These are phyloP conservation scores for Lingula anatina DNA, from an alignment of 2,888 invertebrate species.

Conservation along the genomic window DNA sequence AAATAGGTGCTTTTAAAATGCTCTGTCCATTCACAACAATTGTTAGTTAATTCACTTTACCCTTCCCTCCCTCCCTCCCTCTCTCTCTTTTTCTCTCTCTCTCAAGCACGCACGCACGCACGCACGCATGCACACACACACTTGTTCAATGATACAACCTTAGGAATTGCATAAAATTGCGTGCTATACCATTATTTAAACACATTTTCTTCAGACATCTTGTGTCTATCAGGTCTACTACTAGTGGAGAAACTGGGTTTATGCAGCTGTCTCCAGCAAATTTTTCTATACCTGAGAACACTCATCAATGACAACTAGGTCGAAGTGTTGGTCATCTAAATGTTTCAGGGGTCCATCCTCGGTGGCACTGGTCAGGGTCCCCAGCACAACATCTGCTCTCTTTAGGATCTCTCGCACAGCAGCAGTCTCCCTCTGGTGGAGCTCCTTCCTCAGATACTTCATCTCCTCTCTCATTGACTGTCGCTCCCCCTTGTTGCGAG, in stretches of 20 bases:
- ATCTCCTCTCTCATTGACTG: constrained; percentile 47
- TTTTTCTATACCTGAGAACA: constrained; percentile 54
- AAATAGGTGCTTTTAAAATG: no score
- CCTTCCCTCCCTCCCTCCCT: no score
- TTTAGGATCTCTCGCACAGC: constrained; percentile 49
- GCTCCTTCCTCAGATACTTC: constrained; percentile 53
- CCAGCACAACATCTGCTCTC: constrained; percentile 51
- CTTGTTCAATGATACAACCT: background rate
- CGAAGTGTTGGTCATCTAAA: constrained; percentile 54
- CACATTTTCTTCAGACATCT: no score
- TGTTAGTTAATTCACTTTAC: no score
- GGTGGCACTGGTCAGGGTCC: constrained; percentile 54
- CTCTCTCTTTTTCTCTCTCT: no score
- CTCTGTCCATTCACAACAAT: no score
- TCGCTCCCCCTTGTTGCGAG: constrained; percentile 29
- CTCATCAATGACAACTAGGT: constrained; percentile 58
- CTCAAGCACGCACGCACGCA: no score
- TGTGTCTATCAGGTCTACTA: no score
- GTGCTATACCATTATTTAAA: no score
- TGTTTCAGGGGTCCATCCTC: constrained; percentile 53
- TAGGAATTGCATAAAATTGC: no score
- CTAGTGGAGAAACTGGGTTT: background rate
- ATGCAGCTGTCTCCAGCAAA: background rate
- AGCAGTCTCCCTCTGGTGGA: constrained; percentile 50
- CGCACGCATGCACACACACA: background rate